Conservation (phyloP, 2,797 vertebrate species). For the Semaprochilodus insignis region DNA sequence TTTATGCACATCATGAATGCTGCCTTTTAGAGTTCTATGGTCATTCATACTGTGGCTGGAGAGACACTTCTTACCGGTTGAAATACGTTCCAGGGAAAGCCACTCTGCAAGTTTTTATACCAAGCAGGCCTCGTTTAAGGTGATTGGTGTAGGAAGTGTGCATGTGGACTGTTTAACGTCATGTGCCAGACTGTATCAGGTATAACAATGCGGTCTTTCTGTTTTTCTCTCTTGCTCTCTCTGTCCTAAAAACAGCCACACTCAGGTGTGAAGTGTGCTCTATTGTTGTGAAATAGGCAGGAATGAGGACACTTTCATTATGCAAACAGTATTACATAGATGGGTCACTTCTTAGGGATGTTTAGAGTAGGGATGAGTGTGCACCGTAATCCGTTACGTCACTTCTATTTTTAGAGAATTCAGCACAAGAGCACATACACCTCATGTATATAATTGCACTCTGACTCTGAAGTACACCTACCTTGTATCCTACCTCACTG, state of each 20-base stretch:
- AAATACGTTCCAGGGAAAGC: conserved; percentile 9
- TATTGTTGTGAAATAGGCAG: neutral
- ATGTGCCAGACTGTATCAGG: neutral
- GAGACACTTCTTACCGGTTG: conserved; percentile 16
- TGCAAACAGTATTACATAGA: neutral
- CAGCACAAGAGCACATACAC: too few relatives aligned
- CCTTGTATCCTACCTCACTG: too few relatives aligned
- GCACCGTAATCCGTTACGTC: neutral
- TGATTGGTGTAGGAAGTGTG: neutral
- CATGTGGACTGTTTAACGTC: neutral
- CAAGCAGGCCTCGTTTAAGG: neutral
- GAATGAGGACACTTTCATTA: neutral
- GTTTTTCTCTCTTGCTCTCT: neutral
- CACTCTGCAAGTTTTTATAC: conserved; percentile 7
- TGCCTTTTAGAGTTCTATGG: neutral
- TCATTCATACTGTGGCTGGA: conserved; percentile 8
- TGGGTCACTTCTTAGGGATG: neutral
- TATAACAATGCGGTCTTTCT: neutral
- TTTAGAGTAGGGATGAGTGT: neutral
- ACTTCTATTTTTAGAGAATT: neutral
- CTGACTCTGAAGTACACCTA: too few relatives aligned
- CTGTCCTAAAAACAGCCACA: neutral
- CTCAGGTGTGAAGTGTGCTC: conserved; percentile 17
- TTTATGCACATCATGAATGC: conserved; percentile 1
- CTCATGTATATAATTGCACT: too few relatives aligned